Base-by-base conservation (phyloP, 2,888 invertebrate species). In the Nesidiocoris tenuis region DNA sequence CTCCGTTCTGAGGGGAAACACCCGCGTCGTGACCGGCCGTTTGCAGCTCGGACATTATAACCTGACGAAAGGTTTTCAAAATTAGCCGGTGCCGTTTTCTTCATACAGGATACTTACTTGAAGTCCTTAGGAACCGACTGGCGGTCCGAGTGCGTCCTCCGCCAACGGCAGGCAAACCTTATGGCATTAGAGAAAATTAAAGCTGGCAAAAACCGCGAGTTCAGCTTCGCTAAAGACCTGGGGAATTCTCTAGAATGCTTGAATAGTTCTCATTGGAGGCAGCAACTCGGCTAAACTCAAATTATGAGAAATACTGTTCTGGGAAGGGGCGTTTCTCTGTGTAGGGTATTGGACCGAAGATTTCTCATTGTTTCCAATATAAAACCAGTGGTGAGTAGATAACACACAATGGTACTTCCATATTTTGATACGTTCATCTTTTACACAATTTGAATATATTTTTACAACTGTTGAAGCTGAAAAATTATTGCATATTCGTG, bases 21-120 rank as follows among this genome's bases (percentile, higher is more conserved):
- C 59, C 70, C 24, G 70, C 70, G 70, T 70, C 70, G 70, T 70
- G 70, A 70, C 70, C 70, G 57, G 57, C 70, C 57, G 70, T 70
- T 70, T 70, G 57, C 70, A 24, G 39, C 39, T 39, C 25, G 61
- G 70, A 25, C 23, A 19, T 57, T 54, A 70, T 70, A 70, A 61
- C 61, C 61, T 70, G 59, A n/a, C 70, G 56, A 59, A 68, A 70
- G 61, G 23, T 23, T 61, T 25, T 59, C 24, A 24, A 70, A 70
- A 70, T 70, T 70, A 70, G 57, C 70, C 21, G 57, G 61, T 57
- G 61, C 39, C 39, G 39, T 39, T 39, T 39, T 39, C 39, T 39
- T 39, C 39, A 39, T 39, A 39, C 39, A 39, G 12, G 39, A 39
- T 39, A 39, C 39, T 39, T 39, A 39, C 39, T 39, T 7, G 39